These are phyloP conservation scores for Leptopilina myrica DNA, from an alignment of 2,888 invertebrate species.

Conservation along the genomic window DNA sequence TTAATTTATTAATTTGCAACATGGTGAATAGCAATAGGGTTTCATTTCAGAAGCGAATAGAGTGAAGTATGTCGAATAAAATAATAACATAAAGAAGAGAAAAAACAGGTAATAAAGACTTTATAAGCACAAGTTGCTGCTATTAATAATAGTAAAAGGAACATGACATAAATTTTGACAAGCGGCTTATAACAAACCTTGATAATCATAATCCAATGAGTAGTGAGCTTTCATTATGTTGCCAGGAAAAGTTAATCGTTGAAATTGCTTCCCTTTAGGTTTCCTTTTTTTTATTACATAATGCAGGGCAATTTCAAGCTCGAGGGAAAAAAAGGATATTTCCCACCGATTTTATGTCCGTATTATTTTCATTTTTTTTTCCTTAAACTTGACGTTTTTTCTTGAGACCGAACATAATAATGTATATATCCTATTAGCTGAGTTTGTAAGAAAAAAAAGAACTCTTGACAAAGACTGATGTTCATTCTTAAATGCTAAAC, in stretches of 20 bases:
- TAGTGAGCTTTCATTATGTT: neutral
- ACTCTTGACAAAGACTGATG: slow-evolving; percentile 9
- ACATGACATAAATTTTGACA: slow-evolving; percentile 25
- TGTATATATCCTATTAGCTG: neutral
- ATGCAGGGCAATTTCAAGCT: neutral
- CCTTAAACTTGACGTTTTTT: neutral
- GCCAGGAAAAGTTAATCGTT: slow-evolving; percentile 9
- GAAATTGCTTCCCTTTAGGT: neutral
- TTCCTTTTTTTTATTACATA: neutral
- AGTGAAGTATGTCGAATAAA: no score
- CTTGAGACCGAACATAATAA: neutral
- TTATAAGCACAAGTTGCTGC: neutral
- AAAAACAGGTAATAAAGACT: neutral
- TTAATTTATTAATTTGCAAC: no score
- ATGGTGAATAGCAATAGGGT: no score
- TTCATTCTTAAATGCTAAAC: neutral
- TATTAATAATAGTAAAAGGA: neutral
- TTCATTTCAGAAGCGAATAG: no score
- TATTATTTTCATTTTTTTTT: neutral
- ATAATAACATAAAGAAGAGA: neutral
- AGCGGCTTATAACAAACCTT: slow-evolving; percentile 17
- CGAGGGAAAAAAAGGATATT: neutral
- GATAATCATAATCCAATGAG: slow-evolving; percentile 24
- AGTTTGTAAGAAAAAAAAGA: neutral
- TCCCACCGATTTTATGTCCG: neutral